Conservation (phyloP, 2,113 vertebrate species). For the Ondatra zibethicus region DNA sequence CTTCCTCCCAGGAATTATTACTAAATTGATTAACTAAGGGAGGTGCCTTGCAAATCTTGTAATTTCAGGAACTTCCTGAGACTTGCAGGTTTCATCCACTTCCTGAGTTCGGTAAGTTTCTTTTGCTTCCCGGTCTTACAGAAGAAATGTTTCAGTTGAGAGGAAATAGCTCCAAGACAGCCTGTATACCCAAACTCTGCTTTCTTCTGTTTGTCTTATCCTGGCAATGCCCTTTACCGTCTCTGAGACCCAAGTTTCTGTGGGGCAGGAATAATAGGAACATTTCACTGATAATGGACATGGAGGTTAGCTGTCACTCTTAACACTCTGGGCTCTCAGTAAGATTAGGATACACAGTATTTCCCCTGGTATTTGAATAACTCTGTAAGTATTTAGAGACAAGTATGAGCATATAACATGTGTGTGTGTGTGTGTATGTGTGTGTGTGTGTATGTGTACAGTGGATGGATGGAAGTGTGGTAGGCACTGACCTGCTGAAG, state of each 20-base stretch:
- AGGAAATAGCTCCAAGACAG: background rate
- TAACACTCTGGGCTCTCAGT: background rate
- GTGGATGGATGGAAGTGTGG: background rate
- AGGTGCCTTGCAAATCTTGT: background rate
- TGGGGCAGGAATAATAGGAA: background rate
- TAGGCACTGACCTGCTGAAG: background rate
- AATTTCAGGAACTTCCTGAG: background rate
- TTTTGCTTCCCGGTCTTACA: no score
- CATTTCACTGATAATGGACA: background rate
- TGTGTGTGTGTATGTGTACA: background rate
- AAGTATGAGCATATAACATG: background rate
- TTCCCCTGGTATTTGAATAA: background rate
- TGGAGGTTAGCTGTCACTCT: background rate
- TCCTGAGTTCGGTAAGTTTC: background rate
- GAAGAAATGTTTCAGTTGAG: background rate
- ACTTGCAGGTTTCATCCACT: background rate
- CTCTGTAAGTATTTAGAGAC: background rate
- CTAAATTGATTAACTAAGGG: background rate
- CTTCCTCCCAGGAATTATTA: background rate
- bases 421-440: background rate
- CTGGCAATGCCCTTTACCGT: background rate
- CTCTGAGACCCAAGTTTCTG: background rate
- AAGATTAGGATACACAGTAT: background rate
- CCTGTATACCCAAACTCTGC: background rate
- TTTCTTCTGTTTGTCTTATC: background rate